Evolutionary conservation across 2,797 vertebrate genomes (phyloP).

Genomic region (Mormyrops attenuatus): DNA sequence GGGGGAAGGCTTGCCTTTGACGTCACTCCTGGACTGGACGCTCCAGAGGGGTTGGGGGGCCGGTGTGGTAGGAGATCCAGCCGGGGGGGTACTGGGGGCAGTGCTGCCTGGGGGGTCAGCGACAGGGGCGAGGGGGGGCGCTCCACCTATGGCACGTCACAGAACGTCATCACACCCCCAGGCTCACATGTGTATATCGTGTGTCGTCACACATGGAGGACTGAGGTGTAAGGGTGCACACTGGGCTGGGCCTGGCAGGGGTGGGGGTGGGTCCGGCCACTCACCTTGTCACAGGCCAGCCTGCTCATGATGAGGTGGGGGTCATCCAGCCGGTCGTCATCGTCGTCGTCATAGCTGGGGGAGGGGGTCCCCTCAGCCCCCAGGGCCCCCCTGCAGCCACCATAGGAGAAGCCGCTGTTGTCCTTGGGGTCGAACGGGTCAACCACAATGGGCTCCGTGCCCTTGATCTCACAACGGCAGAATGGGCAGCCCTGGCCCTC

Average conservation of each 20-base stretch:
- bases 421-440: slow-evolving; percentile 92
- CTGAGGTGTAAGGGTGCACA: neutral
- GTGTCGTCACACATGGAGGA: neutral
- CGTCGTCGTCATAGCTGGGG: slow-evolving; percentile 88
- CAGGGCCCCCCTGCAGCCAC: slow-evolving; percentile 66
- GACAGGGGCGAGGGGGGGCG: slow-evolving; percentile 91
- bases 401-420: slow-evolving; percentile 63
- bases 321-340: slow-evolving; percentile 89
- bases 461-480: slow-evolving; percentile 97
- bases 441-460: slow-evolving; percentile 92
- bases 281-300: slow-evolving; percentile 83
- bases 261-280: neutral
- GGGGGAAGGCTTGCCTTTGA: slow-evolving; percentile 70
- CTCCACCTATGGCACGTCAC: slow-evolving; percentile 68
- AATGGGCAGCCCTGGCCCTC: slow-evolving; percentile 97
- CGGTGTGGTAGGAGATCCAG: slow-evolving; percentile 86
- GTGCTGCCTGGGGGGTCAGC: slow-evolving; percentile 75
- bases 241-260: neutral
- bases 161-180: neutral
- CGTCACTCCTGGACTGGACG: slow-evolving; percentile 75
- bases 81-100: slow-evolving; percentile 89
- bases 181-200: neutral
- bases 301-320: slow-evolving; percentile 95
- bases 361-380: slow-evolving; percentile 85
- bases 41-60: slow-evolving; percentile 66